Base-by-base conservation (phyloP, 2,888 invertebrate genomes). In the Hololepta plana region DNA sequence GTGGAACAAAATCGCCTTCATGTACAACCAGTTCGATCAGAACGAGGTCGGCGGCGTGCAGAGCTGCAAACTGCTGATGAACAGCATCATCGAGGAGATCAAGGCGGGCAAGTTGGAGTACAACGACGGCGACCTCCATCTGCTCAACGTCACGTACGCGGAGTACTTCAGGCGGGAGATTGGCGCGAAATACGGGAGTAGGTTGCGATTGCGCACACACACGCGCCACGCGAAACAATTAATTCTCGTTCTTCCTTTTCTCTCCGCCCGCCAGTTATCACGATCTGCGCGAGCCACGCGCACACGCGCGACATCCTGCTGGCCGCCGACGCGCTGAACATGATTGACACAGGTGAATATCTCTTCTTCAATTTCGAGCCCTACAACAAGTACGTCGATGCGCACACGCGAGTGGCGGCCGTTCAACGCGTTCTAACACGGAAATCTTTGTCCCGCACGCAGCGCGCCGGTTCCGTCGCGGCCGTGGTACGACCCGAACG, bases 311-410 rank as follows among this genome's bases (percentile, higher is more conserved):
- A 91, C 49, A 87, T 98, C 38, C 72, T 96, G 64, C 57, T 96
- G 43, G 87, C 87, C 4, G 96, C 96, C 2, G 81, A 90, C 41
- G 82, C 88, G 36, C 65, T 96, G 35, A 82, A 85, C 42, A 96
- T 98, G 88, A 82, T 90, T 37, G 77, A 81, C 29, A 84, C 81
- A 31, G 95, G 95, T 4, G 95, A 96, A 60, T 98, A 95, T 56
- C 88, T 93, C 27, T 93, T 98, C 64, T 87, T 98, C 60, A 96
- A 91, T 57, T 87, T 96, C 43, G 93, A 95, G 53, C 64, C 96
- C 17, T 93, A 90, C 55, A 85, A 85, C 38, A 85, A 88, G 95
- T 95, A 57, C 72, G 73, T 53, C 29, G 24, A 12, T 16, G 12
- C 8, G 4, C 7, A 15, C 4, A n/a, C n/a, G n/a, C n/a, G n/a